Conservation (phyloP, 2,888 invertebrate genomes). For the Scaptomyza reducta region DNA sequence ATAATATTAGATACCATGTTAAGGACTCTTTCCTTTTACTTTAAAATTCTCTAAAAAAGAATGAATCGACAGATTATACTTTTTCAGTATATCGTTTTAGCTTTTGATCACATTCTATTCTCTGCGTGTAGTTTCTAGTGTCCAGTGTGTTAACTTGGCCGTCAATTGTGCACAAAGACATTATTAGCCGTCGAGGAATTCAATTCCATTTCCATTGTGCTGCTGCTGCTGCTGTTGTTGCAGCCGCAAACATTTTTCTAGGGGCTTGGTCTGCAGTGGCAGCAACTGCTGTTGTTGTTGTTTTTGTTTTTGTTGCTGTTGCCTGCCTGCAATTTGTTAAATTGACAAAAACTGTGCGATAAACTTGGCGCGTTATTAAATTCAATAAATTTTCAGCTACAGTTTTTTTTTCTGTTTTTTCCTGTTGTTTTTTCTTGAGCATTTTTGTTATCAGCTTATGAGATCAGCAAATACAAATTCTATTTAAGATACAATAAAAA, state of each 20-base stretch:
- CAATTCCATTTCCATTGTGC: conserved; percentile 75
- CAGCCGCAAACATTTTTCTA: conserved; percentile 19
- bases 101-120: fast-evolving
- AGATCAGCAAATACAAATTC: conserved; percentile 79
- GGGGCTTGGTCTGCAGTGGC: conserved; percentile 55
- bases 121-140: background rate
- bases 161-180: conserved; percentile 79
- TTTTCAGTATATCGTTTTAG: too few relatives aligned
- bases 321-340: conserved; percentile 73
- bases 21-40: too few relatives aligned
- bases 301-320: conserved; percentile 31
- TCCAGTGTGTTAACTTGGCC: conserved; percentile 50
- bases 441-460: conserved; percentile 42
- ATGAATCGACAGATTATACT: too few relatives aligned
- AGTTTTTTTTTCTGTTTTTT: background rate
- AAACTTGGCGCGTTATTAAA: conserved; percentile 79
- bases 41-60: too few relatives aligned
- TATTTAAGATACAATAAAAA: conserved; percentile 63
- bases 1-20: too few relatives aligned
- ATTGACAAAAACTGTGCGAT: conserved; percentile 79
- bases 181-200: conserved; percentile 78
- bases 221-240: conserved; percentile 3
- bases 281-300: conserved; percentile 13
- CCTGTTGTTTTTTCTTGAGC: too few relatives aligned
- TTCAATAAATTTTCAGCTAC: conserved; percentile 68